Evolutionary conservation across 1,140 invertebrate species (phyloP), one percentile per base, ranked within the genome.

Genomic region (Cyrtorhinus lividipennis): DNA sequence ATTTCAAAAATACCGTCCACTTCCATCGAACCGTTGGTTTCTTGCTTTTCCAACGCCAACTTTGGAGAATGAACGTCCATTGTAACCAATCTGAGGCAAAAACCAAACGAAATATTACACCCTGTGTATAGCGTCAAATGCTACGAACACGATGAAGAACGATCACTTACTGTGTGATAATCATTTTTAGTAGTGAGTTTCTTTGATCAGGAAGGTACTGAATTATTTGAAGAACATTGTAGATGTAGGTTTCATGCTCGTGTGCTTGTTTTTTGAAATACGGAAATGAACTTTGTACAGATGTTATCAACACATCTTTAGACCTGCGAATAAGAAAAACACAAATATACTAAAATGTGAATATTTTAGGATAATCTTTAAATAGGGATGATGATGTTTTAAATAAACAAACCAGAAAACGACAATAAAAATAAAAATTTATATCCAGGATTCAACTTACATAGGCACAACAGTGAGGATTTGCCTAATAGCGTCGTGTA

Each of bases 51-150:
- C 46, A 83, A 76, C 68, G 80, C 77, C 62, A 76, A 74, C 61
- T 74, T 75, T 27, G 82, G 78, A 53, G 79, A 76, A 71, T 80
- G 80, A 0, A 85, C 81, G 75, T 90, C 87, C 65, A 89, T 73
- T 60, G 79, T 71, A 25, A 84, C 72, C 67, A 90, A 71, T 68
- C 83, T 86, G 66, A 56, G 74, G 74, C 57, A 45, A 30, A 69
- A 38, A 56, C 48, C 25, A 20, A 58, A 25, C 23, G 48, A 53
- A 15, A 56, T 26, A 56, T 53, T 24, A n/a, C n/a, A n/a, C n/a
- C n/a, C n/a, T 20, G 23, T 48, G 23, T 20, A 48, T 48, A 5
- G 23, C n/a, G 18, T 22, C 18, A 48, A 20, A 18, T 44, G n/a
- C n/a, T 44, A 12, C 10, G n/a, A 44, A n/a, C 38, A 44, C 38